Evolutionary conservation across 2,797 vertebrate species (phyloP), one percentile per base, ranked within the genome.

Genomic region (Phalloptychus januarius): DNA sequence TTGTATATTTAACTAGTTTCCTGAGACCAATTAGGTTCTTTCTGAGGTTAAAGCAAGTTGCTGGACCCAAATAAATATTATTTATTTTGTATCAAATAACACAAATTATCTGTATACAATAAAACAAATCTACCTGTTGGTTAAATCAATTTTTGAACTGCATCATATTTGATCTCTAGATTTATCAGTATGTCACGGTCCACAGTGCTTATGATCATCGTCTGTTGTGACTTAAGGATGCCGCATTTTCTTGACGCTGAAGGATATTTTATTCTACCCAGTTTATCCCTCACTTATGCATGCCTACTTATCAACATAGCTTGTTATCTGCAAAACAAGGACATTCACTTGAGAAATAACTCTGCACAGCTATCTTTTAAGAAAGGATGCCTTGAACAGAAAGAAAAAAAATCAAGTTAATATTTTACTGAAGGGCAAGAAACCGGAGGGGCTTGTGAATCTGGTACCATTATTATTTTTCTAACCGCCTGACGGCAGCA

Each of bases 401-500:
- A 96, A 96, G 94, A 90, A 86, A 93, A 92, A 89, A 95, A 93
- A 91, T 89, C 96, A 95, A 13, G 52, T 74, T 97, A 97, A 97
- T 95, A 94, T 95, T 96, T 98, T 96, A 97, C 97, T 97, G 96
- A 95, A 96, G 96, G 95, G 96, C 96, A 97, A 96, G 96, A 96
- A 96, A 96, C 95, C 96, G 88, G 91, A 87, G 96, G 96, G 95
- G 96, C 96, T 96, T 96, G 96, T 96, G 95, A 96, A 96, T 95
- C 96, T 95, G 97, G 96, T 96, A 96, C 96, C 96, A 97, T 97
- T 97, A 96, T 97, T 69, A 15, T 69, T 44, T 44, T 42, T 42
- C n/a, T 97, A 98, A 97, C 98, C 96, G 97, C 96, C 97, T 98
- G 97, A 96, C 92, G 97, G 97, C 96, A 96, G 96, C 96, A 97